phyloP scores from a whole-genome alignment of 2,797 vertebrate species.

The Botia kubotai region DNA sequence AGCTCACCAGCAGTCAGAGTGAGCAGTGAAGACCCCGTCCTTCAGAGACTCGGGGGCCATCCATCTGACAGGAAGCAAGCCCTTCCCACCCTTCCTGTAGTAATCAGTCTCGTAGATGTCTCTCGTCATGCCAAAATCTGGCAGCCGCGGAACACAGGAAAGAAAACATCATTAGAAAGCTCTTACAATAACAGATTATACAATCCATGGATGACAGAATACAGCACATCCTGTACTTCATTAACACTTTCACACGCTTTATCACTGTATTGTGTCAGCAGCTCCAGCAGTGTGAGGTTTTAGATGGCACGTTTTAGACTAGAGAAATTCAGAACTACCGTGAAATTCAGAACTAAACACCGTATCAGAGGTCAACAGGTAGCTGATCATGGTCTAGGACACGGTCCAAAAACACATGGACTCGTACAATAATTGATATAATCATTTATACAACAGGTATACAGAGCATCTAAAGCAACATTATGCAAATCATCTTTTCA shows the following conservation, averaged over 20 bases:
- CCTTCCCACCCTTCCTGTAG: slow-evolving; percentile 96
- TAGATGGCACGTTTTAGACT: neutral
- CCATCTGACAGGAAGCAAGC: slow-evolving; percentile 93
- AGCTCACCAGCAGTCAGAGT: slow-evolving; percentile 95
- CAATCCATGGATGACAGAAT: neutral
- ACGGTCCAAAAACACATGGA: too few species aligned
- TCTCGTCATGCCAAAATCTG: slow-evolving; percentile 97
- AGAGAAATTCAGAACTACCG: neutral
- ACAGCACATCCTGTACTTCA: slow-evolving; percentile 16
- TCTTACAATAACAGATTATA: slow-evolving; percentile 11
- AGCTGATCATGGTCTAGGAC: too few species aligned
- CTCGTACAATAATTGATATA: neutral
- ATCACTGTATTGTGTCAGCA: neutral
- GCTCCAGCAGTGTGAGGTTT: neutral
- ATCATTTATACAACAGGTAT: neutral
- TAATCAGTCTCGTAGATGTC: slow-evolving; percentile 99
- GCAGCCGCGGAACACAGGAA: slow-evolving; percentile 16
- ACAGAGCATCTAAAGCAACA: neutral
- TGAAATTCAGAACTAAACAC: neutral
- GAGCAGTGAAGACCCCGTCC: slow-evolving; percentile 92
- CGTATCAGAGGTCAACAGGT: neutral
- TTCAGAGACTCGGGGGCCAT: slow-evolving; percentile 97
- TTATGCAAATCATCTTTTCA: too few species aligned
- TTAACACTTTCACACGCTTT: neutral
- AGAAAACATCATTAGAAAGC: slow-evolving; percentile 34